Base-by-base conservation (phyloP, 2,888 invertebrate species). In the Himalopsyche kuldschensis region DNA sequence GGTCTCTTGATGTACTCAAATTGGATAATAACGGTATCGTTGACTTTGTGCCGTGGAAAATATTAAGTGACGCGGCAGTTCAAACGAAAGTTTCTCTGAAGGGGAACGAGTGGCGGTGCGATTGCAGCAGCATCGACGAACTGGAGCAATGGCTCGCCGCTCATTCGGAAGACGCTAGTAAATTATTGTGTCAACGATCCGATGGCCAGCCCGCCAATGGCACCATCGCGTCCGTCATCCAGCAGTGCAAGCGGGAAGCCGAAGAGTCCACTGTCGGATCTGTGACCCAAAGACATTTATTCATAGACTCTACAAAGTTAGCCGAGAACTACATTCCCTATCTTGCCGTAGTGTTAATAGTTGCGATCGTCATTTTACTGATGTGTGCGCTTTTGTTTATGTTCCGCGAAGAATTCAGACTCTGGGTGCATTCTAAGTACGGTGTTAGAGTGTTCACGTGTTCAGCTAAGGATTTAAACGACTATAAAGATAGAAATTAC, bases 101-200 rank as follows among this genome's bases (percentile, higher is more conserved):
- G 88, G 95, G 95, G 88, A 96, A 96, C 92, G 94, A 94, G 89
- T 96, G 97, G 97, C 94, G 95, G 89, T 96, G 96, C 90, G 95
- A 96, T 89, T 96, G 96, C 90, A 92, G 92, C 88, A 94, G 94
- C 88, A 93, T 95, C 81, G 93, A 92, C 86, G 93, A 93, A 87
- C 90, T 96, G 87, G 94, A 94, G 88, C 92, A 93, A 87, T 96
- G 95, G 95, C 90, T 95, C 85, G 91, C 93, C 88, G 93, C 94
- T 88, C 94, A 94, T 88, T 93, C 93, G 80, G 93, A 93, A 89
- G 93, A 94, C 88, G 93, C 94, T 82, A 93, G 94, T 87, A 93
- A 91, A 89, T 93, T 95, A 92, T 93, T 93, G 90, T 95, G 95
- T 89, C 92, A 93, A 87, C 93, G 93, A 88, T 91, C 92, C 87